A percentile compares a stretch with the other conserved stretches of the same genome.
Conservation (phyloP, 2,797 vertebrate species). For the Platyrinchus mystaceus region DNA sequence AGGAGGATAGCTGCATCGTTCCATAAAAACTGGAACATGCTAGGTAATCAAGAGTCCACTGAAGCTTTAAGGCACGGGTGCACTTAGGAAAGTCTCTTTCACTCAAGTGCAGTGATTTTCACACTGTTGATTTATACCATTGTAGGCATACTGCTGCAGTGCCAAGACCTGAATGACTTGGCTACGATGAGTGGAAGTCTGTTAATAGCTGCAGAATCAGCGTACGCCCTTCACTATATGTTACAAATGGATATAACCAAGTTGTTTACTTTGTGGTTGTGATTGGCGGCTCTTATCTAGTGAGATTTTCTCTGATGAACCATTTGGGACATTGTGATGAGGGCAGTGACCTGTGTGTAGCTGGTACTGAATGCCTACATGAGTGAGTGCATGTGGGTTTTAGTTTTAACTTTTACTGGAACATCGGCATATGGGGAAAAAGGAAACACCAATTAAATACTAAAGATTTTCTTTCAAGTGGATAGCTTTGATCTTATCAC, state of each 20-base stretch:
- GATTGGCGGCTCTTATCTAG: slow-evolving; percentile 2
- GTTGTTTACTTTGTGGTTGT: neutral
- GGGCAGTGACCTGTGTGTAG: neutral
- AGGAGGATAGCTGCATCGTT: neutral
- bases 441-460: slow-evolving; percentile 25
- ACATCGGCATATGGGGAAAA: neutral
- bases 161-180: slow-evolving; percentile 22
- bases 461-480: slow-evolving; percentile 52
- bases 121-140: neutral
- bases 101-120: neutral
- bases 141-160: neutral
- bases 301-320: neutral
- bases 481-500: slow-evolving; percentile 45
- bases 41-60: neutral
- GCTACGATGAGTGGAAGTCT: neutral
- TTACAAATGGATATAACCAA: neutral
- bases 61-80: neutral
- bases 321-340: neutral
- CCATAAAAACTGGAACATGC: neutral
- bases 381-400: neutral
- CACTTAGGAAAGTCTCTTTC: neutral
- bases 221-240: neutral
- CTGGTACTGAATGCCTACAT: neutral
- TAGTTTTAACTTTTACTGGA: slow-evolving; percentile 3
- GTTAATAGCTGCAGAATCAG: neutral